Percentiles rank a stretch among this genome's conserved stretches.
These are phyloP conservation scores for Lepidurus apus DNA, from an alignment of 1,140 invertebrate genomes.

Conservation along the genomic window DNA sequence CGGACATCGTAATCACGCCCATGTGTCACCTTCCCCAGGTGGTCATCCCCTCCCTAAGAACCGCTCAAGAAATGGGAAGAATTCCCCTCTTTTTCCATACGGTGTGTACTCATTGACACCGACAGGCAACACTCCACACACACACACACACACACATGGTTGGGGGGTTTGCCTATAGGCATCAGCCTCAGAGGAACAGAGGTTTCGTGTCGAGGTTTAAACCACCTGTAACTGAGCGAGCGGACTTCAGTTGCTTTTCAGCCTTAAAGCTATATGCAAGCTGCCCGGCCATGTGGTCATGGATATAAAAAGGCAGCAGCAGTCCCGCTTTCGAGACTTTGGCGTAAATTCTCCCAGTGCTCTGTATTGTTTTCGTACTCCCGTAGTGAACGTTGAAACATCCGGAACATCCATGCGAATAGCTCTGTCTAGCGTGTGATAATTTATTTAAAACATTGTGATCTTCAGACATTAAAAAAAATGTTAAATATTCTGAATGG, in stretches of 20 bases:
- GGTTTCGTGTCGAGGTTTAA: neutral
- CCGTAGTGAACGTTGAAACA: too few species aligned
- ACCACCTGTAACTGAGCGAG: slow-evolving; percentile 11
- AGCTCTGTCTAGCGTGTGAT: too few species aligned
- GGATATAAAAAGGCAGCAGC: too few species aligned
- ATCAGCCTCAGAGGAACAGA: neutral
- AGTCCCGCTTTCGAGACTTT: too few species aligned
- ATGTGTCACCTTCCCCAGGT: slow-evolving; percentile 20
- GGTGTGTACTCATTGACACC: neutral
- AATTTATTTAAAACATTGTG: too few species aligned
- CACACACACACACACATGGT: neutral
- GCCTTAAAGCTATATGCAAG: neutral
- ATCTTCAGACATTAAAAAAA: too few species aligned
- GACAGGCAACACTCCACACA: neutral
- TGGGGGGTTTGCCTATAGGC: neutral
- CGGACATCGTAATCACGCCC: slow-evolving; percentile 3
- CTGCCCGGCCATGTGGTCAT: too few species aligned
- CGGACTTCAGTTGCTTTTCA: slow-evolving; percentile 9
- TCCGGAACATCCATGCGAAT: too few species aligned
- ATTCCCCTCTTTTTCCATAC: neutral
- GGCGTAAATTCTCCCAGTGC: too few species aligned
- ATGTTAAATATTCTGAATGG: too few species aligned
- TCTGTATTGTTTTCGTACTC: too few species aligned
- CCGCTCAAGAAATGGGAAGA: too few species aligned
- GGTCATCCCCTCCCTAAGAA: neutral